A percentile compares a stretch with the other conserved stretches of the same genome.
phyloP scores from a whole-genome alignment of 2,888 invertebrate genomes.

The Dicycla oo region DNA sequence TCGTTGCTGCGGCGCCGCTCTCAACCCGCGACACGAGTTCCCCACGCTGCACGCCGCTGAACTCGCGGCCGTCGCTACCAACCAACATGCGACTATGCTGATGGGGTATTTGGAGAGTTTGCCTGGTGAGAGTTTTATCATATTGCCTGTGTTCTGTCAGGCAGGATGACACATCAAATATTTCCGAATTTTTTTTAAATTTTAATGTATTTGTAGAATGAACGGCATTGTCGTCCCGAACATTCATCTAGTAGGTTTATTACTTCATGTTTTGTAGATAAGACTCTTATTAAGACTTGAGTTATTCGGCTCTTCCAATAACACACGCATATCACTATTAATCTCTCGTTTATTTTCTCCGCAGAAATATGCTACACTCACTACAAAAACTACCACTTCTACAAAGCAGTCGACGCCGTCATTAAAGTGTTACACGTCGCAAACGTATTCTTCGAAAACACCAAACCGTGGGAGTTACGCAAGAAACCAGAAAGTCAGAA shows the following conservation, averaged over 20 bases:
- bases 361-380: constrained; percentile 92
- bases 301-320: too few species aligned
- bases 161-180: too few species aligned
- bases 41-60: constrained; percentile 90
- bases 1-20: constrained; percentile 93
- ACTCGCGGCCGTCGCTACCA: constrained; percentile 73
- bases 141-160: too few species aligned
- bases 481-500: constrained; percentile 90
- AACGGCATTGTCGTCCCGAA: too few species aligned
- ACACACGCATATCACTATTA: too few species aligned
- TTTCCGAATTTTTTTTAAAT: too few species aligned
- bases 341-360: background rate
- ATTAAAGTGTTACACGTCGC: constrained; percentile 94
- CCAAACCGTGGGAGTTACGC: constrained; percentile 96
- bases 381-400: constrained; percentile 94
- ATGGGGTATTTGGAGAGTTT: constrained; percentile 86
- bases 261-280: too few species aligned
- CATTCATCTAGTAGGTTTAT: too few species aligned
- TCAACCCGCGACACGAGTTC: constrained; percentile 95
- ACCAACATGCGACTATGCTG: constrained; percentile 88
- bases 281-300: too few species aligned
- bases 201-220: too few species aligned
- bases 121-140: constrained; percentile 65
- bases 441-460: constrained; percentile 96
- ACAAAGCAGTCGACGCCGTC: constrained; percentile 95